Conservation (phyloP, 2,113 vertebrate species). For the Ceyx margarethae region DNA sequence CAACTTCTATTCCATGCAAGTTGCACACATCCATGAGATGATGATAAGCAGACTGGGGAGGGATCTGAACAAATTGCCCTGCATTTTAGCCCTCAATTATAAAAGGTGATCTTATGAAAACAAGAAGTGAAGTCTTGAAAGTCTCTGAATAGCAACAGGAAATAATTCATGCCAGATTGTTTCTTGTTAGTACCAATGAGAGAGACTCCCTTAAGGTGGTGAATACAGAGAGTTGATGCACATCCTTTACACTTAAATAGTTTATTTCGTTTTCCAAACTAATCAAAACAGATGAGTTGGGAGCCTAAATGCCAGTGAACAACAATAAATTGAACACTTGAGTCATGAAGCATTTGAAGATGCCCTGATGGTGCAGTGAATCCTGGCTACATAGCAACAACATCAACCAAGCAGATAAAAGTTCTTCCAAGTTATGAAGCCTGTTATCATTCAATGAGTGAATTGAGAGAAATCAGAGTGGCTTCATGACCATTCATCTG, state of each 20-base stretch:
- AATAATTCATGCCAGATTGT: conserved; percentile 62
- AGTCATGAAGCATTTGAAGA: background rate
- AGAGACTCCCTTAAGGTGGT: background rate
- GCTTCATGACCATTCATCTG: background rate
- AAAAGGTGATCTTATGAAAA: conserved; percentile 63
- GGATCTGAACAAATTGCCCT: conserved; percentile 55
- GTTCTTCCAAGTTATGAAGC: background rate
- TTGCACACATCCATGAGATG: background rate
- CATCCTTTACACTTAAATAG: background rate
- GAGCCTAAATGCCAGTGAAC: background rate
- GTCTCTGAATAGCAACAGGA: conserved; percentile 25
- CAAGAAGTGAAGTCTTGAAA: conserved; percentile 51
- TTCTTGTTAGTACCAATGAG: background rate
- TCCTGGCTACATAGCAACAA: background rate
- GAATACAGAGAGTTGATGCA: background rate
- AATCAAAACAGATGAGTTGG: background rate
- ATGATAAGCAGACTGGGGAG: conserved; percentile 56
- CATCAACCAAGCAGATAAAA: background rate
- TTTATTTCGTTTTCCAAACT: background rate
- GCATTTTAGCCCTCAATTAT: conserved; percentile 60
- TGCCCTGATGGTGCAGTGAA: background rate
- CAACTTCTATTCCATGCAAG: background rate
- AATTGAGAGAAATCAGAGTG: background rate
- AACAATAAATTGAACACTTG: background rate
- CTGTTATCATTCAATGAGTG: background rate